These are phyloP conservation scores for Epirrita christyi DNA, from an alignment of 2,888 invertebrate genomes.

Conservation along the genomic window DNA sequence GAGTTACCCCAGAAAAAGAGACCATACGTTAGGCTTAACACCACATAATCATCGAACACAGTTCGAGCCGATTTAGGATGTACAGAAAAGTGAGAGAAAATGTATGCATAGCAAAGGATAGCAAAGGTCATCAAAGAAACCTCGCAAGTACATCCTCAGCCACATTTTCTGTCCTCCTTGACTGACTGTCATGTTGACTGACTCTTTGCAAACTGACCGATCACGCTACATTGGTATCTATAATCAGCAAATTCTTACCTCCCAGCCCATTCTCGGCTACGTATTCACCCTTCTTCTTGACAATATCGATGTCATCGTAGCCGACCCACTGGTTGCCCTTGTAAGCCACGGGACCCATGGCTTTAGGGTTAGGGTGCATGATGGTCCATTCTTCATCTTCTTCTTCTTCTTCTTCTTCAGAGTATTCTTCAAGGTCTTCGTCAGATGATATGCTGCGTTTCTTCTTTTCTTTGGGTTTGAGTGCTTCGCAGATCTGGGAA, in stretches of 20 bases:
- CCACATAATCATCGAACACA: too few relatives aligned
- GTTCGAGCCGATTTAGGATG: too few relatives aligned
- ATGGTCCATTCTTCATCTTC: slow-evolving; percentile 88
- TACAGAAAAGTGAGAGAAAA: too few relatives aligned
- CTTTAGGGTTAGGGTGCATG: slow-evolving; percentile 90
- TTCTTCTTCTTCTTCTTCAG: slow-evolving; percentile 86
- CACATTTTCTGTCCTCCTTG: too few relatives aligned
- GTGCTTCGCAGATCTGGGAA: slow-evolving; percentile 92
- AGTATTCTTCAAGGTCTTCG: slow-evolving; percentile 62
- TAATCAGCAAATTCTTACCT: slow-evolving; percentile 69
- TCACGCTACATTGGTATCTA: neutral
- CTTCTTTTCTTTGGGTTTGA: slow-evolving; percentile 73
- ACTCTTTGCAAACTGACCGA: too few relatives aligned
- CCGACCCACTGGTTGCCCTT: slow-evolving; percentile 96
- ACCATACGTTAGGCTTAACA: too few relatives aligned
- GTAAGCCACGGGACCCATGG: slow-evolving; percentile 96
- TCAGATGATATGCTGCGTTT: slow-evolving; percentile 61
- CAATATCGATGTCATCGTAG: slow-evolving; percentile 94
- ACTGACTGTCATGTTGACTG: too few relatives aligned
- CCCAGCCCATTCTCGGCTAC: slow-evolving; percentile 93
- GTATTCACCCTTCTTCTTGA: slow-evolving; percentile 92
- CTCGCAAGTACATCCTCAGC: too few relatives aligned
- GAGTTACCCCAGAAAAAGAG: too few relatives aligned
- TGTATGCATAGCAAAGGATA: too few relatives aligned
- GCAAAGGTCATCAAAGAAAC: too few relatives aligned